Evolutionary conservation across 2,888 invertebrate species (phyloP), one percentile per base, ranked within the genome.

Genomic region (Oligia latruncula): DNA sequence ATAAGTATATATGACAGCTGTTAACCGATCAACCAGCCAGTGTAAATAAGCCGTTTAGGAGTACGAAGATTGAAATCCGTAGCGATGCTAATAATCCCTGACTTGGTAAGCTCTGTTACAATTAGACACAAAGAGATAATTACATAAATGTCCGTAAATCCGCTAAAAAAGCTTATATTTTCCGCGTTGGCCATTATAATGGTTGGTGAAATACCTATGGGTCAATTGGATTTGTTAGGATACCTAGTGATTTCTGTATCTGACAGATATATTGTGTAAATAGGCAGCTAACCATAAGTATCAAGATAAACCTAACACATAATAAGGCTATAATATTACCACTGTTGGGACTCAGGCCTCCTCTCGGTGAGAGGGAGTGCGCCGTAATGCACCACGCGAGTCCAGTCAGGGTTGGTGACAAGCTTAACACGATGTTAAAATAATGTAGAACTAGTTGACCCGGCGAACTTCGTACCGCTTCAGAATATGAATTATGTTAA

Each of bases 1-100:
- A n/a, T 62, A 66, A 40, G 66, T 66, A 58, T n/a, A n/a, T n/a
- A 40, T 68, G 67, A 78, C 78, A n/a, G 0, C 46, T 82, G 82
- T 80, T 40, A 29, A 23, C 17, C n/a, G 11, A 40, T 40, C 9
- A 77, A 23, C 40, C 46, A 62, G 67, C n/a, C 55, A 77, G 40
- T n/a, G 40, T 23, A 20, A 52, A 35, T 23, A 23, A 67, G 11
- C 43, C 35, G 13, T 20, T 46, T 66, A 23, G 1, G 23, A 20
- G 4, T 29, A 49, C 23, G 55, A 58, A 65, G 9, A 29, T n/a
- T 29, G 72, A 72, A 75, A 23, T 82, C 43, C 5, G 29, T 58
- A 46, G 55, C 5, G 23, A 40, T 40, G 11, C 20, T 81, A 71
- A 78, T 46, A 15, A 55, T 43, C 6, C 35, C 35, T 52, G 43